phyloP scores from a whole-genome alignment of 2,888 invertebrate genomes.

The Apamea anceps region DNA sequence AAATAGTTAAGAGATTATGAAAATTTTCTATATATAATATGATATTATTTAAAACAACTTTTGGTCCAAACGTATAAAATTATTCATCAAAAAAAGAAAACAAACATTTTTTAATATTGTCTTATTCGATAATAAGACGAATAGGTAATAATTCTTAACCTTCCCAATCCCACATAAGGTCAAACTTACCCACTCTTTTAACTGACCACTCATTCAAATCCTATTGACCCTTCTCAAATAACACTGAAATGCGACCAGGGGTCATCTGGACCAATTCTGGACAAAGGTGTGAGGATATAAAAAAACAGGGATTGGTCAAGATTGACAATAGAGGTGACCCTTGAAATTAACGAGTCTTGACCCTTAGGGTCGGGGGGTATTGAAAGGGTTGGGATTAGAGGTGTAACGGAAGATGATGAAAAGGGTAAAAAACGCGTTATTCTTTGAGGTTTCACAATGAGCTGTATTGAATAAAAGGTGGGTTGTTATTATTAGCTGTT shows the following conservation, averaged over 20 bases:
- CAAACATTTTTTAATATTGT: background rate
- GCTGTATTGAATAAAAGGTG: slow-evolving; percentile 52
- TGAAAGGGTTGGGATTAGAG: slow-evolving; percentile 80
- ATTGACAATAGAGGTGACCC: slow-evolving; percentile 81
- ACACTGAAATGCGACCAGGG: slow-evolving; percentile 82
- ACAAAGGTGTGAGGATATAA: slow-evolving; percentile 80
- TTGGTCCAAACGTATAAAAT: background rate
- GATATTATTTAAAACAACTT: background rate
- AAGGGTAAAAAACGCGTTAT: slow-evolving; percentile 56
- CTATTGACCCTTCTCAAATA: slow-evolving; percentile 80
- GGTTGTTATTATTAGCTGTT: slow-evolving; percentile 45
- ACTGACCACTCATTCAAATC: slow-evolving; percentile 77
- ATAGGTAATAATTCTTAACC: slow-evolving; percentile 36
- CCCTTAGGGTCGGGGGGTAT: slow-evolving; percentile 74
- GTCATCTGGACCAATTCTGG: slow-evolving; percentile 86
- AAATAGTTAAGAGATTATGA: too few relatives aligned
- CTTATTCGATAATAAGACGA: background rate
- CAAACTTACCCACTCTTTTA: slow-evolving; percentile 63
- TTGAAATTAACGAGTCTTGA: slow-evolving; percentile 78
- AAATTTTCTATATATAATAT: background rate
- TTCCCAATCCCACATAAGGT: slow-evolving; percentile 59
- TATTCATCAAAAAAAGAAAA: background rate
- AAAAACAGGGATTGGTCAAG: slow-evolving; percentile 83
- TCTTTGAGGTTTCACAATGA: slow-evolving; percentile 67
- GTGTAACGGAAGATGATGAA: slow-evolving; percentile 74